Evolutionary conservation across 2,113 vertebrate genomes (phyloP), one percentile per base, ranked within the genome.

Genomic region (Pleuronectes platessa): DNA sequence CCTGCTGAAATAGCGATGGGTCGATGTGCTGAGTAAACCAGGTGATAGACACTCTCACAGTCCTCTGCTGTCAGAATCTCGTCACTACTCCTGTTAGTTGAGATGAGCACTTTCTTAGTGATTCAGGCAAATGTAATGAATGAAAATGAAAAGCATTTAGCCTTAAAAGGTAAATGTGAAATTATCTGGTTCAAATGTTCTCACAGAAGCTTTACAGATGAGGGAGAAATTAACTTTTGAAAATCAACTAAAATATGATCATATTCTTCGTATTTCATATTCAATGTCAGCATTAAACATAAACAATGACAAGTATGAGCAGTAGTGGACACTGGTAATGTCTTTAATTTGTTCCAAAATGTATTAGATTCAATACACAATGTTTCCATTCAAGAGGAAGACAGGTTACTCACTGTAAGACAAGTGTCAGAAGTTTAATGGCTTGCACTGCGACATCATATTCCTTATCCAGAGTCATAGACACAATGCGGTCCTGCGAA

Each of bases 381-480:
- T 21, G 13, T 11, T 31, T n/a, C 5, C 4, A 35, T n/a, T 66
- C 0, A 55, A 55, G 4, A 69, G 10, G 17, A 72, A 13, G 3
- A 0, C 23, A 27, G 11, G 49, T 78, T 90, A 96, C 97, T 97
- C 93, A 99, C 97, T 98, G 97, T 93, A 99, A 94, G 90, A 98
- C 96, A 86, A 99, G 97, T 81, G 97, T 99, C 79, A 98, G 95
- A 85, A 99, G 96, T 92, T 98, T 99, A 94, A 99, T 96, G 94
- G 97, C 97, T 95, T 99, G 97, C 37, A 99, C 97, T 91, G 97
- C 97, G 85, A 98, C 97, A 91, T 98, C 97, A 64, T 97, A 98
- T 91, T 99, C 97, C 90, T 99, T 99, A 92, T 99, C 97, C 85
- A 99, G 95, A 85, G 97, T 98, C 97, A 99, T 99, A 68, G 97